A percentile compares a stretch with the other conserved stretches of the same genome.
Evolutionary conservation across 2,113 vertebrate species (phyloP).

Genomic region (Pachypanchax playfairii): DNA sequence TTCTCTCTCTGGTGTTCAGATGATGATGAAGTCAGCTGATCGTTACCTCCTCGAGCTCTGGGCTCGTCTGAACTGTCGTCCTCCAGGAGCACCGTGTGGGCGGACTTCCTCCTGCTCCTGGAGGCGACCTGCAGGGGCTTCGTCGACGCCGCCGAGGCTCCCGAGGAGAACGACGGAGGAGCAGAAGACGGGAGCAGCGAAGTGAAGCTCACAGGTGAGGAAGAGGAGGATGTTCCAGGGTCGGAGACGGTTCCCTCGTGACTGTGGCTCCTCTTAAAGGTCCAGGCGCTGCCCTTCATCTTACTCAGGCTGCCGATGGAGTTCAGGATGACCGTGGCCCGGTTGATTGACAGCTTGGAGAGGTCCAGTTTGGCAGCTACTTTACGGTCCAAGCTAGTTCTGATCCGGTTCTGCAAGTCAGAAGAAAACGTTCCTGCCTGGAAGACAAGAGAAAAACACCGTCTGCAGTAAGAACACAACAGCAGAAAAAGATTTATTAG

Average conservation of each 20-base stretch:
- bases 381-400: slow-evolving; percentile 73
- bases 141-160: neutral
- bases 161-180: slow-evolving; percentile 43
- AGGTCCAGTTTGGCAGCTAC: slow-evolving; percentile 67
- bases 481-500: too few relatives aligned
- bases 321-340: slow-evolving; percentile 88
- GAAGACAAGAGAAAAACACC: neutral
- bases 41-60: slow-evolving; percentile 42
- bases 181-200: slow-evolving; percentile 66
- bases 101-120: slow-evolving; percentile 84
- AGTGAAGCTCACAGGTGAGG: slow-evolving; percentile 35
- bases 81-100: slow-evolving; percentile 86
- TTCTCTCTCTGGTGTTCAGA: too few relatives aligned
- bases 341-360: slow-evolving; percentile 77
- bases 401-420: slow-evolving; percentile 76
- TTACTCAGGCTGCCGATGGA: slow-evolving; percentile 94
- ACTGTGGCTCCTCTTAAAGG: slow-evolving; percentile 76
- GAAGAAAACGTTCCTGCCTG: slow-evolving; percentile 79
- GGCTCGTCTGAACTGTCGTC: slow-evolving; percentile 83
- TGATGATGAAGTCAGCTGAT: fast-evolving
- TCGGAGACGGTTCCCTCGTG: slow-evolving; percentile 54
- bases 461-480: too few relatives aligned
- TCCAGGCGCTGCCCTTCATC: slow-evolving; percentile 83
- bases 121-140: slow-evolving; percentile 68
- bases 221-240: slow-evolving; percentile 57